Conservation (phyloP, 2,113 vertebrate genomes). For the Paraplagusia blochii region DNA sequence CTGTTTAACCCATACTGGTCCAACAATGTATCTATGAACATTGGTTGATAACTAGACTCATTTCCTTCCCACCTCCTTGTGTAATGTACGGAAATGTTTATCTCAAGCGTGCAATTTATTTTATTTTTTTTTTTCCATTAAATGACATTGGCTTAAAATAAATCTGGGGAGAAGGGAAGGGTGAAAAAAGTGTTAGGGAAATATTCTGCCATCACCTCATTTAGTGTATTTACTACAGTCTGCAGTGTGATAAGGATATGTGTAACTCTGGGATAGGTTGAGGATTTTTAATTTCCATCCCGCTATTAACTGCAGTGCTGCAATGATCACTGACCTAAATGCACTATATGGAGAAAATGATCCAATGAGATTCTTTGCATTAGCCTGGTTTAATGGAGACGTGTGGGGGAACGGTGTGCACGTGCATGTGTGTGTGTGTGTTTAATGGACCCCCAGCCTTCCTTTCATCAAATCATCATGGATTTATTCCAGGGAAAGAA, state of each 20-base stretch:
- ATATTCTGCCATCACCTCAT: constrained; percentile 7
- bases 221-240: constrained; percentile 32
- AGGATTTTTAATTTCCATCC: constrained; percentile 15
- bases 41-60: no score
- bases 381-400: constrained; percentile 5
- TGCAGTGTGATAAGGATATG: constrained; percentile 11
- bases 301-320: constrained; percentile 2
- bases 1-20: constrained; percentile 50
- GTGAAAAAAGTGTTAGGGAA: constrained; percentile 33
- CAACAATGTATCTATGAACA: no score
- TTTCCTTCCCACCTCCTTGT: no score
- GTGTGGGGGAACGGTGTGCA: not conserved
- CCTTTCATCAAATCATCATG: constrained; percentile 23
- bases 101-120: no score
- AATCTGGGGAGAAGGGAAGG: constrained; percentile 30
- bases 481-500: constrained; percentile 18
- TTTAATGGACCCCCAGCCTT: constrained; percentile 3
- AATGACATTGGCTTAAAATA: no score
- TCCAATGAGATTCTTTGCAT: constrained; percentile 2
- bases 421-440: not conserved
- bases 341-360: not conserved
- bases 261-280: constrained; percentile 10
- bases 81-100: not conserved
- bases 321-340: constrained; percentile 8
- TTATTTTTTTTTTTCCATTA: no score